Percentiles rank a stretch among this genome's conserved stretches.
Evolutionary conservation across 2,888 invertebrate genomes (phyloP).

Genomic region (Xestoiulus laeticollis): DNA sequence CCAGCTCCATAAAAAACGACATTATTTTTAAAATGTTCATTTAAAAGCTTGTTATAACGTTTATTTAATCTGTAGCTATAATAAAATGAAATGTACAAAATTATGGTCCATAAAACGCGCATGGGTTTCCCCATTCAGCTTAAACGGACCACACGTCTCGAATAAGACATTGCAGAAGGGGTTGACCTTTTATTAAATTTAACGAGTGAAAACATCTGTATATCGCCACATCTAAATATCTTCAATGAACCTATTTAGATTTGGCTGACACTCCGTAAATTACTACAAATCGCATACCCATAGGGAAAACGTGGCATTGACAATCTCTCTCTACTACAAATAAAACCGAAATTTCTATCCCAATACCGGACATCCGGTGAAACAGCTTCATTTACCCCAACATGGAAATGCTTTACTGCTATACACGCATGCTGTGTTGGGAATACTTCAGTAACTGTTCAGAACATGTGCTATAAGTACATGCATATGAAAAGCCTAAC

Average conservation of each 20-base stretch:
- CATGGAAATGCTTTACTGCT: too few species aligned
- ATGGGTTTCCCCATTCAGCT: neutral
- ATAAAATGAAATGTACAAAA: constrained; percentile 28
- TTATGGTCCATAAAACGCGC: constrained; percentile 38
- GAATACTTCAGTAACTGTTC: too few species aligned
- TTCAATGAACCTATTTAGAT: neutral
- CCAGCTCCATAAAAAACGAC: constrained; percentile 22
- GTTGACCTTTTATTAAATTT: neutral
- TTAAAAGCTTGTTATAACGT: constrained; percentile 5
- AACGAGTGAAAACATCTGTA: neutral
- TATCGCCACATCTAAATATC: neutral
- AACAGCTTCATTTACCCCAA: too few species aligned
- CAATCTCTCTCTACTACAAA: too few species aligned
- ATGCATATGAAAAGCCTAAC: too few species aligned
- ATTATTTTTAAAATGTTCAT: constrained; percentile 34
- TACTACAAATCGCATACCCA: too few species aligned
- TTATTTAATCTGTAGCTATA: neutral
- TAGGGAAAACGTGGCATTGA: too few species aligned
- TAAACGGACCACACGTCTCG: neutral
- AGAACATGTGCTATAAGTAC: too few species aligned
- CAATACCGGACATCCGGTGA: too few species aligned
- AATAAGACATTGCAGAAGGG: neutral
- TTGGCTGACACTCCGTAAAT: neutral
- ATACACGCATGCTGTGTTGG: too few species aligned
- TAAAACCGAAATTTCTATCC: too few species aligned